Conservation (phyloP, 2,113 vertebrate genomes). For the Clinocottus analis region DNA sequence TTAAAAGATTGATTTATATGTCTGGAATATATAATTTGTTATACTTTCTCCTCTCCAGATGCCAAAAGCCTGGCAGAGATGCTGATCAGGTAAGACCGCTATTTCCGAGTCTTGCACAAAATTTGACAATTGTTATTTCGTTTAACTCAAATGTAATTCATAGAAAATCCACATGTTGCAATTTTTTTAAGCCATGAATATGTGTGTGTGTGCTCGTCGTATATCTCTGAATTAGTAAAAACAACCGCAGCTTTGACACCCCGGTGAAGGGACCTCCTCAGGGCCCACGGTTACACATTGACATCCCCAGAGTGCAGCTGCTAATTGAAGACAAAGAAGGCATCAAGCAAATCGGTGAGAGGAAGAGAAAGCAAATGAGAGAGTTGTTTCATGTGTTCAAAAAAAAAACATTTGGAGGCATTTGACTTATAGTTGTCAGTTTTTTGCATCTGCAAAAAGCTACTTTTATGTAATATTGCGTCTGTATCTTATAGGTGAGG, state of each 20-base stretch:
- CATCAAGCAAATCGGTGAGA: conserved; percentile 97
- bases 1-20: conserved; percentile 23
- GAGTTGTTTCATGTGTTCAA: conserved; percentile 17
- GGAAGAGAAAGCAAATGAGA: conserved; percentile 21
- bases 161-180: conserved; percentile 8
- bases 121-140: conserved; percentile 5
- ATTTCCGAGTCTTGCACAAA: not conserved
- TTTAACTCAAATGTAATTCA: not conserved
- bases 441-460: conserved; percentile 3
- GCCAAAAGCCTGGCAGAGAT: conserved; percentile 98
- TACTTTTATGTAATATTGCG: conserved; percentile 2
- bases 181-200: conserved; percentile 26
- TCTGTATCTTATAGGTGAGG: conserved; percentile 86
- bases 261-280: conserved; percentile 98
- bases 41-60: conserved; percentile 81
- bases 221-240: conserved; percentile 89
- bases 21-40: not conserved
- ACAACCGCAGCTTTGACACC: conserved; percentile 98
- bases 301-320: conserved; percentile 97
- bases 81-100: conserved; percentile 91
- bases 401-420: not conserved
- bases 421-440: not conserved
- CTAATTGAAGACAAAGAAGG: conserved; percentile 99
- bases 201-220: conserved; percentile 48
- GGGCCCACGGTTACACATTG: conserved; percentile 97